Conservation (phyloP, 1,140 invertebrate species). For the Orius insidiosus region DNA sequence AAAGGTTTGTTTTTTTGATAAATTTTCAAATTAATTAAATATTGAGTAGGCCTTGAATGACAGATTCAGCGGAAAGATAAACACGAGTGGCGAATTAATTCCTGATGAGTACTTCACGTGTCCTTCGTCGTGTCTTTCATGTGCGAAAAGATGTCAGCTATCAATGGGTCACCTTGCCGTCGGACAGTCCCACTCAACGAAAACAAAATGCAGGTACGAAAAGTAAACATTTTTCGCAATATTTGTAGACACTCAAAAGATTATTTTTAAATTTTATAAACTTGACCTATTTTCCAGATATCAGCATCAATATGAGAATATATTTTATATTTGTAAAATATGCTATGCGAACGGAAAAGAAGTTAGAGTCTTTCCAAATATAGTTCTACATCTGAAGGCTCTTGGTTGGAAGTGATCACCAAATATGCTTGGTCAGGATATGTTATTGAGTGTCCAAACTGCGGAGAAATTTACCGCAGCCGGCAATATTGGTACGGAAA, state of each 20-base stretch:
- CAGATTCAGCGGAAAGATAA: constrained; percentile 55
- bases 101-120: constrained; percentile 71
- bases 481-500: constrained; percentile 77
- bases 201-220: constrained; percentile 28
- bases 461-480: constrained; percentile 66
- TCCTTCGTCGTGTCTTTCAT: constrained; percentile 49
- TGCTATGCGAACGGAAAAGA: constrained; percentile 41
- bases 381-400: constrained; percentile 39
- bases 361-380: constrained; percentile 40
- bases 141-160: constrained; percentile 45
- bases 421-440: constrained; percentile 68
- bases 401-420: constrained; percentile 42
- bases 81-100: constrained; percentile 43
- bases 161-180: constrained; percentile 66
- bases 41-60: constrained; percentile 45
- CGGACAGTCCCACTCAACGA: constrained; percentile 38
- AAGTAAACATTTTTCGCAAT: neutral
- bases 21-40: neutral
- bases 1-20: constrained; percentile 32
- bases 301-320: constrained; percentile 65
- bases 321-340: constrained; percentile 51
- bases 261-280: constrained; percentile 4
- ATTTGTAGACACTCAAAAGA: constrained; percentile 3
- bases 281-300: constrained; percentile 33
- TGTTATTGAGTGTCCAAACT: constrained; percentile 60